These are phyloP conservation scores for Harpagoxenus sublaevis DNA, from an alignment of 2,888 invertebrate species.

Conservation along the genomic window DNA sequence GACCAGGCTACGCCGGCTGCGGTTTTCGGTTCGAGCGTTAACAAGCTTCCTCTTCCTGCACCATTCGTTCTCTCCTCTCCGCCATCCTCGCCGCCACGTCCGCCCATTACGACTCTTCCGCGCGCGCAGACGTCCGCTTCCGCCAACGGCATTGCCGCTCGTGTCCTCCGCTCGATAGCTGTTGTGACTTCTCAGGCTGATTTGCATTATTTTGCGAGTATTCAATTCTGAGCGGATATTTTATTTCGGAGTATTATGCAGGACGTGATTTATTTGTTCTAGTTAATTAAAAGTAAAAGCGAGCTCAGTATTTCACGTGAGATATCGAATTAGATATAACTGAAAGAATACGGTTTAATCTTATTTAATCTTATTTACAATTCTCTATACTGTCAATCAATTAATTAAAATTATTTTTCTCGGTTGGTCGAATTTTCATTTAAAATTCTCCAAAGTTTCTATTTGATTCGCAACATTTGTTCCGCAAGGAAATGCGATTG, in stretches of 20 bases:
- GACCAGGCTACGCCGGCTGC: constrained; percentile 27
- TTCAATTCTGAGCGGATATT: constrained; percentile 6
- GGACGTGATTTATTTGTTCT: background rate
- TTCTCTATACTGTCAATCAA: background rate
- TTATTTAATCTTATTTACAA: background rate
- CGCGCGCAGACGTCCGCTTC: constrained; percentile 33
- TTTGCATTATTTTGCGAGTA: background rate
- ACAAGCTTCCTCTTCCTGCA: constrained; percentile 45
- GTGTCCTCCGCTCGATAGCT: background rate
- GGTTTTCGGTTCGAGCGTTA: constrained; percentile 51
- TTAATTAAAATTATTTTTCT: background rate
- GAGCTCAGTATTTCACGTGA: background rate
- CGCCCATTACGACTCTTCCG: constrained; percentile 39
- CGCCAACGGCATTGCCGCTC: constrained; percentile 20
- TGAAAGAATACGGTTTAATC: background rate
- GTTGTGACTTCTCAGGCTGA: background rate
- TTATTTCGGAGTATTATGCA: background rate
- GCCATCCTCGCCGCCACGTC: background rate
- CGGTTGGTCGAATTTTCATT: background rate
- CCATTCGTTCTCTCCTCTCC: background rate
- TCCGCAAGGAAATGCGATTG: background rate
- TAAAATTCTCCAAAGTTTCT: background rate
- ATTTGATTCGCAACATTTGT: background rate
- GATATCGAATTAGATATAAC: background rate
- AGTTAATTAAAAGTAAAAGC: constrained; percentile 3